Conservation (phyloP, 2,888 invertebrate genomes). For the Cosmorhoe ocellata region DNA sequence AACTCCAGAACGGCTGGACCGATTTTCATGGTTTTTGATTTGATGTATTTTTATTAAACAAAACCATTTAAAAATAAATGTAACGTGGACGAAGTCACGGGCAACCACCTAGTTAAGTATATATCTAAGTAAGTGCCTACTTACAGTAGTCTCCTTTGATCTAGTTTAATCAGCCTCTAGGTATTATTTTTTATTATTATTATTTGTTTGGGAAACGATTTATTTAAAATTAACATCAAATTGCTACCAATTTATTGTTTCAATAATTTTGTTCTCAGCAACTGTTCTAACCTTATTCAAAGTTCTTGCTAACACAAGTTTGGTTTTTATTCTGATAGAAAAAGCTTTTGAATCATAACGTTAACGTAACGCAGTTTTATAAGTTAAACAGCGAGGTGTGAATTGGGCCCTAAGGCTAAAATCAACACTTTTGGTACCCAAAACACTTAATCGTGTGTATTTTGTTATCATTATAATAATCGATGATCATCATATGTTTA, state of each 20-base stretch:
- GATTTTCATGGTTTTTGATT: too few relatives aligned
- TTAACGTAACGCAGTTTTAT: conserved; percentile 6
- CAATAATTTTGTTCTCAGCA: conserved; percentile 5
- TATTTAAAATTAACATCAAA: conserved; percentile 5
- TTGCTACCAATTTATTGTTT: conserved; percentile 14
- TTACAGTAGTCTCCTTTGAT: too few relatives aligned
- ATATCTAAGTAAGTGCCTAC: too few relatives aligned
- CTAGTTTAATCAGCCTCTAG: too few relatives aligned
- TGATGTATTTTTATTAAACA: too few relatives aligned
- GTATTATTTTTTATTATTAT: background rate
- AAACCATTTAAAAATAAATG: too few relatives aligned
- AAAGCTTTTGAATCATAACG: background rate
- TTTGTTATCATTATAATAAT: conserved; percentile 46
- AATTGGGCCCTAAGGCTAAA: conserved; percentile 47
- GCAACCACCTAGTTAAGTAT: too few relatives aligned
- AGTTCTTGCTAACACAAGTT: background rate
- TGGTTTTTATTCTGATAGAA: conserved; percentile 1
- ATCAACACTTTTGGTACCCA: conserved; percentile 49
- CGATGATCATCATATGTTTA: conserved; percentile 28
- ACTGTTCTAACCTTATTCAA: conserved; percentile 6
- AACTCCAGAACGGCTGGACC: too few relatives aligned
- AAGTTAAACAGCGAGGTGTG: conserved; percentile 33
- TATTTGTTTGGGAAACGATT: conserved; percentile 8
- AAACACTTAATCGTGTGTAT: conserved; percentile 38
- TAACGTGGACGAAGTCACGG: too few relatives aligned